Evolutionary conservation across 2,888 invertebrate genomes (phyloP), one percentile per base, ranked within the genome.

Genomic region (Nemurella pictetii): DNA sequence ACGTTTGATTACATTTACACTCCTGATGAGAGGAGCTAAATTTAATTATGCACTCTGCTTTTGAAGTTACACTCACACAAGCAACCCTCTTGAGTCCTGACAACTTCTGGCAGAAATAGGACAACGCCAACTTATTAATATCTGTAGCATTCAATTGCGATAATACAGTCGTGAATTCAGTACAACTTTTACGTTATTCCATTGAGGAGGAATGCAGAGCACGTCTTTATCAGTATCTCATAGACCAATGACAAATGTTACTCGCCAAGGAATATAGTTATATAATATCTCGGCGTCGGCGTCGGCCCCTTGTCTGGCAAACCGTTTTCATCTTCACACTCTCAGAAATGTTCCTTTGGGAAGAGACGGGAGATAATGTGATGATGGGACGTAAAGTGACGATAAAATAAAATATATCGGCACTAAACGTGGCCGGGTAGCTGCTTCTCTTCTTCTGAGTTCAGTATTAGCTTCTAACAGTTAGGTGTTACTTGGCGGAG

Each of bases 341-440:
- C 75, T 75, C 28, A 26, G 75, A 75, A 75, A 75, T 28, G 75
- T 75, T 75, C 26, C 75, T 75, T 29, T 30, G 28, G 28, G 30
- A 78, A n/a, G 30, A 15, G 78, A 9, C 29, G 78, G 5, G 78
- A 82, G 72, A 82, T 82, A 82, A 82, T 82, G 82, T 72, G 82
- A 55, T 36, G 82, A 82, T 82, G 82, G 82, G 82, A 72, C 82
- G 27, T 72, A 82, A 81, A 81, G 36, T 36, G 81, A 35, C 81
- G 35, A 81, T 81, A 35, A 82, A 82, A 82, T 72, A 30, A 82
- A 82, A 82, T 55, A 82, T 55, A 82, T 82, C 72, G 82, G 29
- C 27, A 82, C 82, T 82, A 30, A 78, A 78, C 30, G 26, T 12
- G 20, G 55, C 55, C 20, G 20, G 15, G 26, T 12, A 55, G 55